Conservation (phyloP, 2,113 vertebrate species). For the Sciurus niger region DNA sequence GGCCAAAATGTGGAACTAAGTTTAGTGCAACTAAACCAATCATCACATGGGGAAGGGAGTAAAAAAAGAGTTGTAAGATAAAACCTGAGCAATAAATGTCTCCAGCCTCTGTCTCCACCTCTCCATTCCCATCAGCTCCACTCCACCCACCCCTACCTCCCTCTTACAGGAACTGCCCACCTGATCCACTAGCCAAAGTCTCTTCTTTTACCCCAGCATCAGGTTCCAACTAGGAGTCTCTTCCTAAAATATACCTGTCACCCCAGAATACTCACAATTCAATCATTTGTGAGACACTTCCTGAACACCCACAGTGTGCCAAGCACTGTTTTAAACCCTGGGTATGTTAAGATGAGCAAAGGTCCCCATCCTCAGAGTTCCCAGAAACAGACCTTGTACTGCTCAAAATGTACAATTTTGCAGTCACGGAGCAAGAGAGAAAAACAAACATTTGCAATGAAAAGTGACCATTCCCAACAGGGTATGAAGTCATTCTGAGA, state of each 20-base stretch:
- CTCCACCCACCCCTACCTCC: background rate
- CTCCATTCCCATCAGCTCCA: background rate
- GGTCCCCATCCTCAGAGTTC: background rate
- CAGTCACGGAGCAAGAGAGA: background rate
- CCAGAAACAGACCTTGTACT: background rate
- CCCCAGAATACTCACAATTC: background rate
- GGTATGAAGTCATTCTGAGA: background rate
- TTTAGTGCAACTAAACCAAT: background rate
- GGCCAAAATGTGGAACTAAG: background rate
- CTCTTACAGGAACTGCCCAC: background rate
- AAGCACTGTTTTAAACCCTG: background rate
- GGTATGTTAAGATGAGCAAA: conserved; percentile 16
- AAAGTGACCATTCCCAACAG: background rate
- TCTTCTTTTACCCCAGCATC: background rate
- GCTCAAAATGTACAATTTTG: background rate
- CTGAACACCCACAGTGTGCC: conserved; percentile 1
- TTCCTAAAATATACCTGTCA: conserved; percentile 37
- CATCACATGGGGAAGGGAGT: background rate
- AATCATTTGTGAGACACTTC: conserved; percentile 45
- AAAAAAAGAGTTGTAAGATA: background rate
- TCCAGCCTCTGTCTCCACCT: background rate
- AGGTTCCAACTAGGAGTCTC: background rate
- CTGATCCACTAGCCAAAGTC: background rate
- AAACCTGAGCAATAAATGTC: background rate
- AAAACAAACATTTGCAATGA: conserved; percentile 12